Base-by-base conservation (phyloP, 2,797 vertebrate genomes). In the Sebastes cheni region DNA sequence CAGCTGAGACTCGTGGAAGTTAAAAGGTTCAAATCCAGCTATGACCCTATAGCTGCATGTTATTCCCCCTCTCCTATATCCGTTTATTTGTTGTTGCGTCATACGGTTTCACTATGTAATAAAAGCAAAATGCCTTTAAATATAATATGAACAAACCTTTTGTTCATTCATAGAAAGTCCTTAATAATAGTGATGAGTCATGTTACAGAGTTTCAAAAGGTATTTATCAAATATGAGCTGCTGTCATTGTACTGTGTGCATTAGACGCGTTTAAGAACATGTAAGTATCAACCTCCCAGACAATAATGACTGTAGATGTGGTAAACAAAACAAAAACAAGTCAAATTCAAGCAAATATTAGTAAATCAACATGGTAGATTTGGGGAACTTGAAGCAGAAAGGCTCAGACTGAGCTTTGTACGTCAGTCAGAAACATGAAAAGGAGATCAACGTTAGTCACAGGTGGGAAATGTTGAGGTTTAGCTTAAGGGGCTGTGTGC, bases 381-480 rank as follows among this genome's bases (percentile, higher is more conserved):
- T 69, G 14, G 7, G 13, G 29, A 23, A 32, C 50, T 16, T 22
- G 27, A 73, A 62, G 23, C 11, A 23, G 29, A 52, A 55, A 14
- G 50, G 12, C 36, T 32, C 36, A 6, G 5, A 20, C 13, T 50
- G 14, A 18, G 2, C 1, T 61, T 36, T 27, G 42, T 76, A 46
- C 20, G 56, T 16, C 5, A 71, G 23, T 36, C 8, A 32, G 39
- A 56, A 32, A 73, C 59, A 83, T 72, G 27, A 86, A 72, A 76
- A 12, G 23, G 23, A 75, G 77, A 59, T 13, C 3, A 1, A 46
- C 0, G 3, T 3, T 56, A 72, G 64, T 86, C 82, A 81, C 56
- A 62, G 32, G 10, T 20, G 11, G 73, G 42, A 86, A 76, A 80
- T 80, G 75, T 60, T 85, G 72, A 67, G 36, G 79, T 81, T 77